Percentiles rank a stretch among this genome's conserved stretches.
phyloP scores from a whole-genome alignment of 2,888 invertebrate species.

The Petrolisthes manimaculis region DNA sequence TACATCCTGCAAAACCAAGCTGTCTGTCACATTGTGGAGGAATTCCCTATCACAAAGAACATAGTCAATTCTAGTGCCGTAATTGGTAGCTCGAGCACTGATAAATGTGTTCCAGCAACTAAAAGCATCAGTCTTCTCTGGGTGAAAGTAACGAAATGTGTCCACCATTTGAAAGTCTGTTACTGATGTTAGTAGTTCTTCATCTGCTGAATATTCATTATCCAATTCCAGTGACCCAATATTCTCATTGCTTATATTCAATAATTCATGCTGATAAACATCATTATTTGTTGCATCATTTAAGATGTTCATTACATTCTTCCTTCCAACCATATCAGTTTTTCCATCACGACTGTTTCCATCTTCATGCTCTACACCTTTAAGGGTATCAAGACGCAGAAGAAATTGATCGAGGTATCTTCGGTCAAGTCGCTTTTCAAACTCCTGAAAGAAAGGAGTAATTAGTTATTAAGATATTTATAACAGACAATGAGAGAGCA shows the following conservation, averaged over 20 bases:
- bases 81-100: conserved; percentile 72
- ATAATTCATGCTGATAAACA: neutral
- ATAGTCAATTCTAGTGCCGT: conserved; percentile 73
- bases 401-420: conserved; percentile 55
- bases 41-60: conserved; percentile 69
- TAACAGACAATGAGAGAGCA: neutral
- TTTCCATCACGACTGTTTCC: neutral
- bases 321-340: neutral
- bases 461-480: neutral
- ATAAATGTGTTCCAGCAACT: conserved; percentile 73
- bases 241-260: neutral
- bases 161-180: conserved; percentile 70
- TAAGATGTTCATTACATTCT: neutral
- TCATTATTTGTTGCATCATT: too few relatives aligned
- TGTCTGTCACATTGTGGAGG: conserved; percentile 66
- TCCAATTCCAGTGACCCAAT: neutral
- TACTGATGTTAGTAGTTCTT: conserved; percentile 24
- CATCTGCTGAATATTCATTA: conserved; percentile 18
- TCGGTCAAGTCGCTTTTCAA: conserved; percentile 50
- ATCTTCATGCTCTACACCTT: neutral
- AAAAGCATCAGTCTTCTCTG: conserved; percentile 70
- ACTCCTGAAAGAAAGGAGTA: conserved; percentile 40
- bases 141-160: conserved; percentile 71
- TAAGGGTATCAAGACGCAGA: conserved; percentile 13
- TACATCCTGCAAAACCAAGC: conserved; percentile 68